Evolutionary conservation across 2,113 vertebrate species (phyloP), one percentile per base, ranked within the genome.

Genomic region (Oryctolagus cuniculus): DNA sequence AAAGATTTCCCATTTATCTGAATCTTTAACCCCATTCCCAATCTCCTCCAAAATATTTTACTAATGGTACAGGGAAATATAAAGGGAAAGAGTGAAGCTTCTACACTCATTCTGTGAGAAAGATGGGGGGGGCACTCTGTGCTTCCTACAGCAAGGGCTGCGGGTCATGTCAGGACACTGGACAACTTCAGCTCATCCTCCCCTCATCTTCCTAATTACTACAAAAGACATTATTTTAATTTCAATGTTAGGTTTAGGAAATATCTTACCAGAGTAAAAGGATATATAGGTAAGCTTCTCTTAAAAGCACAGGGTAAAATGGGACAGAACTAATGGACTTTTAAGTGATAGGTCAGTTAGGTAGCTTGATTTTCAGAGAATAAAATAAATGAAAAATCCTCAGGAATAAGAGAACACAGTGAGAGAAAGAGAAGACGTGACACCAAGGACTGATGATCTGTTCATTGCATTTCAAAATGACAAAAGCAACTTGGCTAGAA

Each of bases 391-490:
- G 31, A 44, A 81, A 96, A 97, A 79, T 84, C 4, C 1, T 10
- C 8, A 90, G 53, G 34, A 91, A 3, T 74, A 34, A 87, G n/a
- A 80, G 29, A n/a, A 89, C 74, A 89, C 13, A 78, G 12, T 44
- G n/a, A 87, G 49, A 73, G 29, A n/a, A 81, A 81, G n/a, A 94
- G 53, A 66, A 83, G 31, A 17, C 75, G 58, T 1, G 13, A 87
- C 19, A 7, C 51, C 73, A 87, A 75, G n/a, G 44, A n/a, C 5
- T 55, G 34, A 49, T 38, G 19, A 83, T 89, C 29, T 92, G 44
- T 51, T 96, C 58, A 80, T 17, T 89, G 25, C 38, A 92, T 96
- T 96, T 97, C 70, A 29, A 97, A 93, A 88, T 31, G 51, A 96
- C 70, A 94, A 70, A 97, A 92, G 16, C n/a, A 66, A 88, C 90